These are phyloP conservation scores for Melitaea cinxia DNA, from an alignment of 1,140 invertebrate species.

Conservation along the genomic window DNA sequence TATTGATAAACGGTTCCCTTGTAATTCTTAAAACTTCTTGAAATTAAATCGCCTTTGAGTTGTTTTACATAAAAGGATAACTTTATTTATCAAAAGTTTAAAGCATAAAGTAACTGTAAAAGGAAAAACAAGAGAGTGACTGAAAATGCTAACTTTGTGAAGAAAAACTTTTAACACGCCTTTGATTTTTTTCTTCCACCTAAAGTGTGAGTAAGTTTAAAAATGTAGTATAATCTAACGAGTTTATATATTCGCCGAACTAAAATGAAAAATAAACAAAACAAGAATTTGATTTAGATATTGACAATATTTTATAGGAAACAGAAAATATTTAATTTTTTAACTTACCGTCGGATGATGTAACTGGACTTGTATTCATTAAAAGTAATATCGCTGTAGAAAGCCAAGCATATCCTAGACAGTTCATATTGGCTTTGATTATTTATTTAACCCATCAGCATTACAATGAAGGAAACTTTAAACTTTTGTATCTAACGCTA, in stretches of 20 bases:
- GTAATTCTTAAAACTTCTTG: slow-evolving; percentile 8
- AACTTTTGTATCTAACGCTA: slow-evolving; percentile 58
- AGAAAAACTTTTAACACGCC: slow-evolving; percentile 20
- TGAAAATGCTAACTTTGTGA: slow-evolving; percentile 24
- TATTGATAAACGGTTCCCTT: neutral
- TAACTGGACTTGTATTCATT: slow-evolving; percentile 50
- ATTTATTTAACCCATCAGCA: slow-evolving; percentile 59
- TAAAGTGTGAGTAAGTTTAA: slow-evolving; percentile 11
- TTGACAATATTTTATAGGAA: too few species aligned
- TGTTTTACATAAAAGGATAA: slow-evolving; percentile 22
- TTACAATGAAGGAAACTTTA: slow-evolving; percentile 43
- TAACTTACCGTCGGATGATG: slow-evolving; percentile 68
- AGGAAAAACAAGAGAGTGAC: slow-evolving; percentile 30
- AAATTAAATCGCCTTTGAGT: slow-evolving; percentile 13
- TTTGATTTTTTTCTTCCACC: slow-evolving; percentile 22
- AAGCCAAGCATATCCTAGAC: slow-evolving; percentile 43
- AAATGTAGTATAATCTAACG: too few species aligned
- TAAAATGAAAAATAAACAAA: too few species aligned
- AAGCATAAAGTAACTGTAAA: slow-evolving; percentile 15
- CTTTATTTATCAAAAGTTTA: slow-evolving; percentile 31
- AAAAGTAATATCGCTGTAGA: slow-evolving; percentile 47
- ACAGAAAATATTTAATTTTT: too few species aligned
- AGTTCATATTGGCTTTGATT: slow-evolving; percentile 48
- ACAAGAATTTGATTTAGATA: too few species aligned
- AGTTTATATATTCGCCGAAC: too few species aligned